Evolutionary conservation across 92 coral and sea anemone species (phyloP).

Genomic region (Umimayanthus kanabou): DNA sequence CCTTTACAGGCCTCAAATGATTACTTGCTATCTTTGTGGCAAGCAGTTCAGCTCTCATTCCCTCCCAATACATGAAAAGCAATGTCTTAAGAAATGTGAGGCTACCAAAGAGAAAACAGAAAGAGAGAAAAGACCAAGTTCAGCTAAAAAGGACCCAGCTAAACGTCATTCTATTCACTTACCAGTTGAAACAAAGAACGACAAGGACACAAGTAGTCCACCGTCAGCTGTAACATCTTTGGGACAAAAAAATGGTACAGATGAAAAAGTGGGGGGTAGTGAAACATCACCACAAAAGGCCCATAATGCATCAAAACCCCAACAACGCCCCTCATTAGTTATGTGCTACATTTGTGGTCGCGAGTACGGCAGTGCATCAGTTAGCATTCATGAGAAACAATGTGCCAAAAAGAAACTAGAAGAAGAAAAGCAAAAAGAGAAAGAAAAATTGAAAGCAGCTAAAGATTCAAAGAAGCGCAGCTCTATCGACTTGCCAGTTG

Average conservation of each 20-base stretch:
- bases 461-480: slow-evolving; percentile 47
- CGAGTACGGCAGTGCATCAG: slow-evolving; percentile 89
- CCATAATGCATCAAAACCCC: slow-evolving; percentile 3
- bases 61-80: slow-evolving; percentile 89
- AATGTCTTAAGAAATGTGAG: slow-evolving; percentile 90
- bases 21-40: slow-evolving; percentile 94
- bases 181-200: slow-evolving; percentile 64
- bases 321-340: slow-evolving; percentile 61
- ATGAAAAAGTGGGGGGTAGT: neutral
- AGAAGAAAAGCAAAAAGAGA: slow-evolving; percentile 60
- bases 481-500: slow-evolving; percentile 64
- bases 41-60: slow-evolving; percentile 88
- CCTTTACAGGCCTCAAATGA: slow-evolving; percentile 63
- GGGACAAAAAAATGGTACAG: neutral
- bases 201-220: slow-evolving; percentile 32
- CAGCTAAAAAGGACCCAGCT: slow-evolving; percentile 16
- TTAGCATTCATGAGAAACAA: slow-evolving; percentile 90
- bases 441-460: slow-evolving; percentile 38
- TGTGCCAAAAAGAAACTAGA: slow-evolving; percentile 76
- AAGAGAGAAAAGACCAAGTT: slow-evolving; percentile 46
- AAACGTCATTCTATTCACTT: slow-evolving; percentile 66
- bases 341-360: slow-evolving; percentile 94
- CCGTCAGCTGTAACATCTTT: neutral
- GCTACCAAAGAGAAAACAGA: slow-evolving; percentile 56
- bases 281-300: neutral